These are phyloP conservation scores for Ormyrus thymus DNA, from an alignment of 2,888 invertebrate species.

Conservation along the genomic window DNA sequence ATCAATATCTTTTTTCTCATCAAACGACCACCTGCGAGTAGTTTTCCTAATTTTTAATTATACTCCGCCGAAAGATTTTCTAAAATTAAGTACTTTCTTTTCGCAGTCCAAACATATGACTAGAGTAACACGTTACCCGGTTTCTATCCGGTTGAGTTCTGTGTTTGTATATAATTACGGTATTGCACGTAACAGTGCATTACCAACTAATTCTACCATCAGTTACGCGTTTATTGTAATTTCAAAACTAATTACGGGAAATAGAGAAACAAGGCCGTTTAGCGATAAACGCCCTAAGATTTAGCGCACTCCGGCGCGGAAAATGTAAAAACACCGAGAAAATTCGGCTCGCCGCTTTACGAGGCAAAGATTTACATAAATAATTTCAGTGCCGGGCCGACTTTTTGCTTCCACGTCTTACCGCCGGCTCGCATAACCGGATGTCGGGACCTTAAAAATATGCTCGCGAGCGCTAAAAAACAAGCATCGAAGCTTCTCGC, in stretches of 20 bases:
- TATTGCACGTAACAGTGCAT: neutral
- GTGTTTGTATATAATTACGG: neutral
- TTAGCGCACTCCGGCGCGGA: neutral
- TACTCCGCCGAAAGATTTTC: neutral
- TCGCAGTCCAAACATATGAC: neutral
- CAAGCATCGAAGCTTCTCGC: neutral
- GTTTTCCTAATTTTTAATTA: too few relatives aligned
- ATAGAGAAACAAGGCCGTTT: constrained; percentile 8
- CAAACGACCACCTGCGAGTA: too few relatives aligned
- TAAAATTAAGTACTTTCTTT: constrained; percentile 14
- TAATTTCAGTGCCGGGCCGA: neutral
- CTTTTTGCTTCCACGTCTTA: neutral
- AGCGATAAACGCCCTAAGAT: neutral
- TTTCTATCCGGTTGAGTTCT: neutral
- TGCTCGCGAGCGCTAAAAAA: constrained; percentile 1
- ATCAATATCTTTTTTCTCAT: too few relatives aligned
- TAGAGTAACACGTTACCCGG: neutral
- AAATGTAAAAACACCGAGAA: neutral
- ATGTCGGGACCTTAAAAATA: neutral
- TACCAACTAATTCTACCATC: neutral
- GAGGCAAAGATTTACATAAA: constrained; percentile 30
- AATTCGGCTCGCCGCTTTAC: neutral
- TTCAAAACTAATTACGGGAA: constrained; percentile 12
- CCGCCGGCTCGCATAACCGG: neutral
- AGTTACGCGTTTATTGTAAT: constrained; percentile 4